Evolutionary conservation across 2,888 invertebrate genomes (phyloP), one percentile per base, ranked within the genome.

Genomic region (Megamerina dolium): DNA sequence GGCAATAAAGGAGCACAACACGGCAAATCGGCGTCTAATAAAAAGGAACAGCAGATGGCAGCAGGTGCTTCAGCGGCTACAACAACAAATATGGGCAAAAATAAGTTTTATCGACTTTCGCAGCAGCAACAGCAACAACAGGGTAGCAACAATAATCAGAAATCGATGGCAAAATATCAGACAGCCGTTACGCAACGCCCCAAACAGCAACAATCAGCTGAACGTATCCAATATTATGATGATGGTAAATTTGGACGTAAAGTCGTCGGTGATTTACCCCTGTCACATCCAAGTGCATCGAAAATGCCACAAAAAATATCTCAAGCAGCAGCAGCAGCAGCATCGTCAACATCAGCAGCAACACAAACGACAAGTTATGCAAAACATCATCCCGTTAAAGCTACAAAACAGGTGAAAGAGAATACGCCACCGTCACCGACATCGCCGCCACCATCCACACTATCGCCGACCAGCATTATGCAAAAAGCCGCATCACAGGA

Each of bases 391-490:
- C 59, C 67, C 9, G 58, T 63, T 2, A 72, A 72, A 50, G 70
- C 71, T 5, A 60, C 67, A 13, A 72, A 72, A 45, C 72, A 72
- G 57, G 61, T 70, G 5, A 72, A 72, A 51, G 66, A 72, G 41
- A 63, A 53, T 20, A 37, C 37, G 5, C 30, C 31, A 2, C 34
- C 43, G 5, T 14, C 40, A 23, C 43, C 43, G 2, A 14, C 41
- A n/a, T 38, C 46, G 2, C 10, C 42, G 27, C 36, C 47, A 2
- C 46, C 54, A n/a, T 45, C 38, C 34, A 30, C 13, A 4, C 38
- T 42, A 3, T 39, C 35, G 12, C 16, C 39, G 9, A 40, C 37
- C 18, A n/a, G 34, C 50, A 10, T 41, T 45, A 18, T 27, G 40
- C 13, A 19, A 36, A 13, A 27, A 21, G 43, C 32, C n/a, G n/a